Base-by-base conservation (phyloP, 1,140 invertebrate genomes). In the Bicyclus anynana region DNA sequence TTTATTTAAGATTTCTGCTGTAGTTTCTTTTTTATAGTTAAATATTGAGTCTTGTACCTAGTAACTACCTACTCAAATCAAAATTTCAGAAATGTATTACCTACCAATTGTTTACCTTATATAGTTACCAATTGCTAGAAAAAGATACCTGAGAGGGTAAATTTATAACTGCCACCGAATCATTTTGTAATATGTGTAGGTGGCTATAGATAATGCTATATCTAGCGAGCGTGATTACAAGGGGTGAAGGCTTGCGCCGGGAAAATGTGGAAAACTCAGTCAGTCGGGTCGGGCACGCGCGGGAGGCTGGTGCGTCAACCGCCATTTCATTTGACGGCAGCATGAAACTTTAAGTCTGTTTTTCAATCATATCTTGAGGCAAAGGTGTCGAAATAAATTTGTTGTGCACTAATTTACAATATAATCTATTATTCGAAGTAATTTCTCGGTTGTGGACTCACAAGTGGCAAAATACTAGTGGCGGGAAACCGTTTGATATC, bases 401-500 rank as follows among this genome's bases (percentile, higher is more conserved):
- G 38, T 61, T 38, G 9, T 61, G 35, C 13, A 42, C 48, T 56
- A 49, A 12, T 37, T 48, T 47, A 21, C 23, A 29, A 52, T 21
- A 29, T 60, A 42, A 49, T 58, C 16, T 44, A 38, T 35, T 48
- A 26, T 13, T 16, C 37, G 50, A 38, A 17, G 40, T 27, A 12
- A 57, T 40, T 48, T 47, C 47, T 59, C 62, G 60, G 59, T 65
- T 27, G 21, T 47, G 53, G 59, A 70, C 53, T 35, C 64, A 59
- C 53, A 74, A 75, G 78, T 84, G 78, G 62, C 75, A 67, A 79
- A 83, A 82, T 82, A 84, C 67, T 76, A 85, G 85, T 88, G 85
- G 85, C 85, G 85, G 85, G 84, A 86, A 88, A 88, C 80, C 76
- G 81, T 84, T 87, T 84, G 74, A 82, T 87, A 86, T 87, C 81